These are phyloP conservation scores for Chelonia mydas DNA, from an alignment of 2,797 vertebrate species.

Conservation along the genomic window DNA sequence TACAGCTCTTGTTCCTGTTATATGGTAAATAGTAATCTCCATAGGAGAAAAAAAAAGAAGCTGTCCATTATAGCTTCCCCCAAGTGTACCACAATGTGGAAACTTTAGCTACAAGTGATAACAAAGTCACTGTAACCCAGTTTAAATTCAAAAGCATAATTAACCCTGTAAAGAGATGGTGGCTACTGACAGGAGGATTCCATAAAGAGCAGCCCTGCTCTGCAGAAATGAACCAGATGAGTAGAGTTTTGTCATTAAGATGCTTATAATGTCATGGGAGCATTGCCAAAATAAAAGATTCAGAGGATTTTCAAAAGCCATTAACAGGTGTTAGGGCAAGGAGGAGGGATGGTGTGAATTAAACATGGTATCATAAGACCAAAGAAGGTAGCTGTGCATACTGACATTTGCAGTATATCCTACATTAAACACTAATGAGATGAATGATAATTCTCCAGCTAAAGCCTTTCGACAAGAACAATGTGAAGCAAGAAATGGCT, in stretches of 20 bases:
- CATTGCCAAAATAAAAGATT: background rate
- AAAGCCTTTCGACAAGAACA: constrained; percentile 96
- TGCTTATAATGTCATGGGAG: background rate
- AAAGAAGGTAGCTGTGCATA: background rate
- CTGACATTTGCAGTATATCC: background rate
- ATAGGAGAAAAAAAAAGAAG: background rate
- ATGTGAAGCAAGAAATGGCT: constrained; percentile 94
- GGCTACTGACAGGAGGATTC: accelerated
- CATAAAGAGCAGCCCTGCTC: background rate
- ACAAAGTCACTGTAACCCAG: background rate
- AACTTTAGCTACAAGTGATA: background rate
- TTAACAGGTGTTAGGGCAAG: background rate
- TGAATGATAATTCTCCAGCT: constrained; percentile 77
- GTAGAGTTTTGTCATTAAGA: background rate
- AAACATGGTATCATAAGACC: background rate
- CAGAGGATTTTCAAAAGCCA: background rate
- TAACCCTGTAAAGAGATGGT: accelerated
- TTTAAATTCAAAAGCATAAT: background rate
- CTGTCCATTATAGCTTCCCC: background rate
- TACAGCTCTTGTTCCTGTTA: background rate
- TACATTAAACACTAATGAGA: constrained; percentile 27
- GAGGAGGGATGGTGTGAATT: background rate
- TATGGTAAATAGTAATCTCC: accelerated
- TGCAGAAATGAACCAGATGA: background rate
- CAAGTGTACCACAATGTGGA: background rate